Evolutionary conservation across 2,888 invertebrate genomes (phyloP).

Genomic region (Zhuqinia jingwanae): DNA sequence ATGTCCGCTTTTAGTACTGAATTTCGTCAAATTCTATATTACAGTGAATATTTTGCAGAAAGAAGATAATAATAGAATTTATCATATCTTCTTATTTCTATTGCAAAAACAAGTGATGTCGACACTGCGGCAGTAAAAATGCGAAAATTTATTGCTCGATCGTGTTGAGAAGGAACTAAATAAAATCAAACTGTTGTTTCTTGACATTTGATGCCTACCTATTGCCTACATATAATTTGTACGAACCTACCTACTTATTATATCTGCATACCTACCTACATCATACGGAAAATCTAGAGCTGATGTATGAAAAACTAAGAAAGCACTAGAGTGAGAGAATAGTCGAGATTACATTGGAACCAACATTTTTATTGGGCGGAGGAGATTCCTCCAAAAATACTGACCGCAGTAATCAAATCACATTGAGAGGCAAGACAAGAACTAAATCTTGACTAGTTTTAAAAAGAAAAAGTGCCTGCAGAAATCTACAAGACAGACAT

Average conservation of each 20-base stretch:
- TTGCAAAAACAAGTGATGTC: background rate
- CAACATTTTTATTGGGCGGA: background rate
- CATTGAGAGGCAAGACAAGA: too few species aligned
- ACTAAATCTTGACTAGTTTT: conserved; percentile 15
- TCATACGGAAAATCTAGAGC: too few species aligned
- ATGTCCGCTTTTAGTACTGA: too few species aligned
- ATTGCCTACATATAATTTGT: too few species aligned
- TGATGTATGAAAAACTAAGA: too few species aligned
- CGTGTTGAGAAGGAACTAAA: conserved; percentile 53
- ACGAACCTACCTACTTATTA: too few species aligned
- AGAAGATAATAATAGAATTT: too few species aligned
- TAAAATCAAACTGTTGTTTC: conserved; percentile 43
- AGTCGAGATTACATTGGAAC: too few species aligned
- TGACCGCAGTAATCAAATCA: background rate
- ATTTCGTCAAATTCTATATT: too few species aligned
- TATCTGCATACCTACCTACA: too few species aligned
- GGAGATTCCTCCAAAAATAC: background rate
- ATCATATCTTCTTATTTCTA: background rate
- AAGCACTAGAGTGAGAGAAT: background rate
- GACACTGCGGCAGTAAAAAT: conserved; percentile 27
- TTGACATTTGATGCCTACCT: background rate
- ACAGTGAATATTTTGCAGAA: too few species aligned
- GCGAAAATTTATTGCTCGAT: conserved; percentile 46
- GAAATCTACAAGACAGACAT: background rate
- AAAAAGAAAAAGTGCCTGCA: conserved; percentile 15